Evolutionary conservation across 2,888 invertebrate species (phyloP).

Genomic region (Stegana nigrithorax): DNA sequence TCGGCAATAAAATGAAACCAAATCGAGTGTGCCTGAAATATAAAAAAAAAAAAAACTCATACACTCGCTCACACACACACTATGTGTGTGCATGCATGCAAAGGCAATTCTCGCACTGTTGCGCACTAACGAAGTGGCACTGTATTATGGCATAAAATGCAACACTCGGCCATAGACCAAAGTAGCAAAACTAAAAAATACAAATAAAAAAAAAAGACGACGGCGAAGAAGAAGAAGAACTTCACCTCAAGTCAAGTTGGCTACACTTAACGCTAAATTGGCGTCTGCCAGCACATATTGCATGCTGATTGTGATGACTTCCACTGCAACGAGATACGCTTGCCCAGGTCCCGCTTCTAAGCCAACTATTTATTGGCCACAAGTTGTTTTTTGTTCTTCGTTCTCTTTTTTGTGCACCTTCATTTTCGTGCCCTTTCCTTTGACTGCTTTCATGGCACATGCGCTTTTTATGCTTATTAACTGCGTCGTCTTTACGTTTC

Average conservation of each 20-base stretch:
- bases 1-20: not conserved
- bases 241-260: not conserved
- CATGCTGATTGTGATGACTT: constrained; percentile 34
- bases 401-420: constrained; percentile 6
- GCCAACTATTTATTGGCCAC: constrained; percentile 1
- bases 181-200: not conserved
- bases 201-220: not conserved
- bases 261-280: constrained; percentile 49
- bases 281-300: constrained; percentile 38
- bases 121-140: constrained; percentile 5
- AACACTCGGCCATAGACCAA: not conserved
- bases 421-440: not conserved
- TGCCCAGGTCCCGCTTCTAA: no score
- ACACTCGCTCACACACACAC: no score
- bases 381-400: not conserved
- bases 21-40: not conserved
- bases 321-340: no score
- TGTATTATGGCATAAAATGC: constrained; percentile 2
- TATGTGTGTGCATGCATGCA: no score
- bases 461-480: constrained; percentile 12
- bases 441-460: not conserved
- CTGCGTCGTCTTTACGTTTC: no score
- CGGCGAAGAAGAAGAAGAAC: not conserved
- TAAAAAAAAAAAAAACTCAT: not conserved
- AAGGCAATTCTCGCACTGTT: not conserved